phyloP scores from a whole-genome alignment of 2,888 invertebrate genomes.

The Agrochola lota region DNA sequence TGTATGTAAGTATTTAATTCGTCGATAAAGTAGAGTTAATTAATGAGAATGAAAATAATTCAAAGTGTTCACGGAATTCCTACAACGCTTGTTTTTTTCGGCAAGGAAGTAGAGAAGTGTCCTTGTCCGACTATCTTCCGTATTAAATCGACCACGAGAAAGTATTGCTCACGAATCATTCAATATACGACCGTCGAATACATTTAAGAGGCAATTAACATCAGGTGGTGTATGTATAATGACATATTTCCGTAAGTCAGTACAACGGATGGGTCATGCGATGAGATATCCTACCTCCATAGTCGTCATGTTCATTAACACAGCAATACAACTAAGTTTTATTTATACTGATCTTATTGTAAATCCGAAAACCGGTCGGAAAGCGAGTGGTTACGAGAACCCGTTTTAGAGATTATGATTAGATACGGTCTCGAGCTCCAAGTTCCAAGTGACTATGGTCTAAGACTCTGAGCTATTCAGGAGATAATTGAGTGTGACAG shows the following conservation, averaged over 20 bases:
- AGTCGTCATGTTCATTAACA: constrained; percentile 28
- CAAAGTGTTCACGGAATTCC: constrained; percentile 64
- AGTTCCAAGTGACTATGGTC: constrained; percentile 56
- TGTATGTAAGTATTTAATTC: constrained; percentile 18
- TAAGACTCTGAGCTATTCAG: constrained; percentile 46
- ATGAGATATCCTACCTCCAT: constrained; percentile 24
- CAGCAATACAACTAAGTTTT: constrained; percentile 34
- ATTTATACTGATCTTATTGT: constrained; percentile 43
- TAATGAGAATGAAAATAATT: constrained; percentile 57
- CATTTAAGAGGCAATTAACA: constrained; percentile 62
- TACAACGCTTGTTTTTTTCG: constrained; percentile 67
- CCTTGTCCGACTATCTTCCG: constrained; percentile 73
- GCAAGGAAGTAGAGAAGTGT: constrained; percentile 68
- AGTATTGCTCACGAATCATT: constrained; percentile 67
- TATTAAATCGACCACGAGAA: constrained; percentile 71
- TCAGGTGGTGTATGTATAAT: constrained; percentile 31
- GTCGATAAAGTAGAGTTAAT: constrained; percentile 46
- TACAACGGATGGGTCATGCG: constrained; percentile 21
- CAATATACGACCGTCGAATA: constrained; percentile 50
- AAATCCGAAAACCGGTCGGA: constrained; percentile 56
- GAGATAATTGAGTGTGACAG: constrained; percentile 61
- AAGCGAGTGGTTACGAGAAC: constrained; percentile 59
- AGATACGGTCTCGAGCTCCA: constrained; percentile 52
- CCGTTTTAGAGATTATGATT: constrained; percentile 64
- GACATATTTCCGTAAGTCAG: constrained; percentile 57